Conservation (phyloP, 2,888 invertebrate genomes). For the Phyllotreta striolata region DNA sequence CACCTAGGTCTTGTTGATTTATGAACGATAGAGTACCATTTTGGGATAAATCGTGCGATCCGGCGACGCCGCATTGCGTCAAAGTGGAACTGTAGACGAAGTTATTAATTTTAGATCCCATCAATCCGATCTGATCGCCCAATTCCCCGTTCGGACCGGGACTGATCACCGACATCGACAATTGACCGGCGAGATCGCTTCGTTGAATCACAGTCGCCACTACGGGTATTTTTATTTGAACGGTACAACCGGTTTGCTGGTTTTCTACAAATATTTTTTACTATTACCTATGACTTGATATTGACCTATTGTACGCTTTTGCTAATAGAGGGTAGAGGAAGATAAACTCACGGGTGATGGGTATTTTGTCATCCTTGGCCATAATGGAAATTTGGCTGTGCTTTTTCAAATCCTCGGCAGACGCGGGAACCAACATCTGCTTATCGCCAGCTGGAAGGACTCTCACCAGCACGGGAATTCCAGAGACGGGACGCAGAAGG, state of each 20-base stretch:
- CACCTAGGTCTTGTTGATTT: no score
- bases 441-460: slow-evolving; percentile 66
- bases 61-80: slow-evolving; percentile 25
- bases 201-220: slow-evolving; percentile 61
- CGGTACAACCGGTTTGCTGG: slow-evolving; percentile 52
- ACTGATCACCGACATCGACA: slow-evolving; percentile 58
- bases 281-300: slow-evolving; percentile 1
- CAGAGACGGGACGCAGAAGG: slow-evolving; percentile 71
- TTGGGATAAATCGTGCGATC: not conserved
- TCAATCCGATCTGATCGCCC: slow-evolving; percentile 33
- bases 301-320: no score
- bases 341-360: slow-evolving; percentile 29
- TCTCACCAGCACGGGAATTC: slow-evolving; percentile 74
- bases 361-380: slow-evolving; percentile 44
- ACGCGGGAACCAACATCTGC: slow-evolving; percentile 76
- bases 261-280: slow-evolving; percentile 23
- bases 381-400: slow-evolving; percentile 68
- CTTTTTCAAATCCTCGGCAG: slow-evolving; percentile 73
- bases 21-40: slow-evolving; percentile 12
- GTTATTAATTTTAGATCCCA: slow-evolving; percentile 34
- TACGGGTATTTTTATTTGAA: slow-evolving; percentile 60
- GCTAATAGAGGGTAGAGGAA: no score
- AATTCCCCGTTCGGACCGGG: slow-evolving; percentile 54
- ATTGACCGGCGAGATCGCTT: slow-evolving; percentile 52
- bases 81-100: slow-evolving; percentile 43